A percentile compares a stretch with the other conserved stretches of the same genome.
Conservation (phyloP, 2,888 invertebrate species). For the Lasioglossum lativentre region DNA sequence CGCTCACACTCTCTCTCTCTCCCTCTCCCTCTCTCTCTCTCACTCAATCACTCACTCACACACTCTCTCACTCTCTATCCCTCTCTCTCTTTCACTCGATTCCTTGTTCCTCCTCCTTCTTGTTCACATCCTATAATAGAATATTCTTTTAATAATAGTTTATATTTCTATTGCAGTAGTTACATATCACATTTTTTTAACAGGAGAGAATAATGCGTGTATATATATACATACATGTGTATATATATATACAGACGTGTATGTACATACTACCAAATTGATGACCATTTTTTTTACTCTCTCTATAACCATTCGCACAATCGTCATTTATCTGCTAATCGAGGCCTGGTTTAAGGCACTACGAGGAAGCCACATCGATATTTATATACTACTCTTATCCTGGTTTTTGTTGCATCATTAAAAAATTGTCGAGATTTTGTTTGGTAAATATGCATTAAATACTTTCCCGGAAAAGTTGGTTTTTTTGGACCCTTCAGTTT, state of each 20-base stretch:
- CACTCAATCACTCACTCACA: too few relatives aligned
- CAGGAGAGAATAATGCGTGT: slow-evolving; percentile 72
- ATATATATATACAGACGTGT: background rate
- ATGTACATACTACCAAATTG: slow-evolving; percentile 54
- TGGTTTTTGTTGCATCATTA: slow-evolving; percentile 17
- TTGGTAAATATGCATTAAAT: slow-evolving; percentile 1
- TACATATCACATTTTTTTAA: slow-evolving; percentile 81
- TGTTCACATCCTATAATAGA: slow-evolving; percentile 60
- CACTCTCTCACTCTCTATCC: too few relatives aligned
- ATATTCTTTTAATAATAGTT: slow-evolving; percentile 73
- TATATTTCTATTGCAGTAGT: slow-evolving; percentile 82
- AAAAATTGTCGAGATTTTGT: slow-evolving; percentile 34
- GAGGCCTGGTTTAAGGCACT: slow-evolving; percentile 45
- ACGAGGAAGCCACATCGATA: slow-evolving; percentile 51
- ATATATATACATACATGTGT: slow-evolving; percentile 20
- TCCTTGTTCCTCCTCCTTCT: slow-evolving; percentile 4
- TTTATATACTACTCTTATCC: slow-evolving; percentile 23
- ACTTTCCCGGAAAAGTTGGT: background rate
- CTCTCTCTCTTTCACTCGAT: background rate
- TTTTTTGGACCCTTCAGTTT: too few relatives aligned
- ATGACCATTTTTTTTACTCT: slow-evolving; percentile 46
- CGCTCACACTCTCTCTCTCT: background rate
- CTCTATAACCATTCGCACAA: background rate
- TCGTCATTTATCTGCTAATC: slow-evolving; percentile 25
- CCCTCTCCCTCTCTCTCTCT: too few relatives aligned